Conservation (phyloP, 2,113 vertebrate genomes). For the Pluvialis apricaria region DNA sequence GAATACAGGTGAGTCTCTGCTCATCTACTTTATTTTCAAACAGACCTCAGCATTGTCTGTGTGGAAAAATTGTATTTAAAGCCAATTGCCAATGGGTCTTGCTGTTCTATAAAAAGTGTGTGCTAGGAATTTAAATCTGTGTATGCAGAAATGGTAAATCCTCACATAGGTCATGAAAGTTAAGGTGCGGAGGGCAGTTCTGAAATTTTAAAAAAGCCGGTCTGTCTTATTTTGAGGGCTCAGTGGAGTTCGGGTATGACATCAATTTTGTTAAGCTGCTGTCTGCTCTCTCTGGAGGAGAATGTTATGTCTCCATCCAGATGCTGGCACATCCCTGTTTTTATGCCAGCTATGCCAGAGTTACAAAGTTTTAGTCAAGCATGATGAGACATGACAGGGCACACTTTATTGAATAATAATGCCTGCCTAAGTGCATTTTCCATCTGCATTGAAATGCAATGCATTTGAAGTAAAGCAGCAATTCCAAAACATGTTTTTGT, state of each 20-base stretch:
- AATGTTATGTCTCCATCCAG: slow-evolving; percentile 27
- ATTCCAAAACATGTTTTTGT: neutral
- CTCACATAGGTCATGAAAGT: neutral
- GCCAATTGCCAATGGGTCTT: neutral
- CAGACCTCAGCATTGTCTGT: neutral
- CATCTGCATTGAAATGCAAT: slow-evolving; percentile 34
- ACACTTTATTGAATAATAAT: slow-evolving; percentile 43
- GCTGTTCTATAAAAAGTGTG: neutral
- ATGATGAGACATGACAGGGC: slow-evolving; percentile 44
- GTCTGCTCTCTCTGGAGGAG: neutral
- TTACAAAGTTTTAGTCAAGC: slow-evolving; percentile 49
- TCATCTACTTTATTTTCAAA: neutral
- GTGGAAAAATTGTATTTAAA: neutral
- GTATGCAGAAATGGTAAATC: neutral
- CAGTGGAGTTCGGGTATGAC: neutral
- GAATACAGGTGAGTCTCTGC: neutral
- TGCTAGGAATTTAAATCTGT: neutral
- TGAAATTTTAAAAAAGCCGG: neutral
- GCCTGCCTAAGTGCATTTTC: slow-evolving; percentile 44
- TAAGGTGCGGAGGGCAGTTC: neutral
- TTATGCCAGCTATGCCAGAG: slow-evolving; percentile 43
- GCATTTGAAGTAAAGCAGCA: slow-evolving; percentile 22
- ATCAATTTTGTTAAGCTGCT: neutral
- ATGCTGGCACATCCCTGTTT: slow-evolving; percentile 33
- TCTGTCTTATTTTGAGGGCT: neutral